Evolutionary conservation across 2,113 vertebrate genomes (phyloP).

Genomic region (Ageneiosus marmoratus): DNA sequence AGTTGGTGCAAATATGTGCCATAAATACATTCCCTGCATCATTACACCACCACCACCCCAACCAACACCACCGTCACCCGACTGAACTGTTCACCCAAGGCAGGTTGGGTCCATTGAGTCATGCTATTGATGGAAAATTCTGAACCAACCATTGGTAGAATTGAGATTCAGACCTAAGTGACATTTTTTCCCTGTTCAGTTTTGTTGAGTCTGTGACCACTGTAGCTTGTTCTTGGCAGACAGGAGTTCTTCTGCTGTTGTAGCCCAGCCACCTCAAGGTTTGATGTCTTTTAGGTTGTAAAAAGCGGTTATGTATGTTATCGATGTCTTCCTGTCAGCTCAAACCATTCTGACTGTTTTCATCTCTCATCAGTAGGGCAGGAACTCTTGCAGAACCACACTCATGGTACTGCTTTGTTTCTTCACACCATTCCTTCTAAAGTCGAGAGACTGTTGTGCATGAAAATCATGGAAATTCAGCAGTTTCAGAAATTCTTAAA

Average conservation of each 20-base stretch:
- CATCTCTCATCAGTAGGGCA: neutral
- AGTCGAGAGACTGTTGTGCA: neutral
- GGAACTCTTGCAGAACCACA: neutral
- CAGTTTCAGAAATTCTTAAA: neutral
- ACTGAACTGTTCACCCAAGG: neutral
- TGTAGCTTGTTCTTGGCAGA: neutral
- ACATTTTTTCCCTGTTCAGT: neutral
- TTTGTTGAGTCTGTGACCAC: neutral
- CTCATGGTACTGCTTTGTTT: neutral
- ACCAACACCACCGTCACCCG: neutral
- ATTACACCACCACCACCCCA: no score
- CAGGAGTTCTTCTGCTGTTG: neutral
- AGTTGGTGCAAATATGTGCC: neutral
- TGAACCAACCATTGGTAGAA: neutral
- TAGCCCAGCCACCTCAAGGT: neutral
- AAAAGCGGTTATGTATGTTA: neutral
- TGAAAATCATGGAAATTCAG: neutral
- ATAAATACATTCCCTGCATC: neutral
- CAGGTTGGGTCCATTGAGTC: neutral
- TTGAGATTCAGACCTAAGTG: neutral
- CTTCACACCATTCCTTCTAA: neutral
- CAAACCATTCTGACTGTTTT: neutral
- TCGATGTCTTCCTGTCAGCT: neutral
- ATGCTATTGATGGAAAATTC: neutral
- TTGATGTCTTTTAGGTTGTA: neutral